A percentile compares a stretch with the other conserved stretches of the same genome.
phyloP scores from a whole-genome alignment of 2,797 vertebrate species.

The Acanthurus tractus region DNA sequence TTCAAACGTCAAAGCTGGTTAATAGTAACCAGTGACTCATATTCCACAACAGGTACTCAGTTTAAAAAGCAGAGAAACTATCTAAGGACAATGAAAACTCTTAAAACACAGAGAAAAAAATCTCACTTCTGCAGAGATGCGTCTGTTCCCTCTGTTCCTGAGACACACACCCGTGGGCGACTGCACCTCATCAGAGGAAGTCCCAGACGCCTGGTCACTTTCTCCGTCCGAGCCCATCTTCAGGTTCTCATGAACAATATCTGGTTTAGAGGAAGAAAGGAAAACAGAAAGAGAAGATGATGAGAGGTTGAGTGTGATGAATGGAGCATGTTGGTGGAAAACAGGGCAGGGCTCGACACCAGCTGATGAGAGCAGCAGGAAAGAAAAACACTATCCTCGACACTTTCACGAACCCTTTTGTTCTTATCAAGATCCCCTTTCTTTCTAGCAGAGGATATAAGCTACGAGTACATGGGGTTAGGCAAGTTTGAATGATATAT shows the following conservation, averaged over 20 bases:
- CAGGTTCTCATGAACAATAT: constrained; percentile 97
- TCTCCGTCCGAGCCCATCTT: constrained; percentile 98
- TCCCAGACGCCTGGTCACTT: constrained; percentile 97
- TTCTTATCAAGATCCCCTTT: constrained; percentile 27
- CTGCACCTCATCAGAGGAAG: constrained; percentile 96
- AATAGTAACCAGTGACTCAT: constrained; percentile 38
- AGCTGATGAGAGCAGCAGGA: constrained; percentile 31
- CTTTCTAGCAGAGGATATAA: neutral
- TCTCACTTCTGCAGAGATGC: constrained; percentile 95
- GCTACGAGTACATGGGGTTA: constrained; percentile 19
- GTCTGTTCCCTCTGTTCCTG: constrained; percentile 93
- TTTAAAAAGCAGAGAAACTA: neutral
- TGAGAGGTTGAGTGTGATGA: constrained; percentile 25
- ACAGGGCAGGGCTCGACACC: constrained; percentile 1
- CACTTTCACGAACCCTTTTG: constrained; percentile 23
- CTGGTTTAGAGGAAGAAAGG: constrained; percentile 67
- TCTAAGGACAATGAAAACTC: neutral
- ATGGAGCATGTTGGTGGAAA: constrained; percentile 35
- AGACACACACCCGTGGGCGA: constrained; percentile 96
- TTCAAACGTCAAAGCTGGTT: constrained; percentile 18
- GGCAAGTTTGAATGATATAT: constrained; percentile 43
- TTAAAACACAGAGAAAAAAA: constrained; percentile 8
- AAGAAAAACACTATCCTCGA: constrained; percentile 31
- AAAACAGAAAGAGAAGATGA: neutral
- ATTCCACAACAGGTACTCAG: neutral